Conservation (phyloP, 1,140 invertebrate genomes). For the Planococcus citri region DNA sequence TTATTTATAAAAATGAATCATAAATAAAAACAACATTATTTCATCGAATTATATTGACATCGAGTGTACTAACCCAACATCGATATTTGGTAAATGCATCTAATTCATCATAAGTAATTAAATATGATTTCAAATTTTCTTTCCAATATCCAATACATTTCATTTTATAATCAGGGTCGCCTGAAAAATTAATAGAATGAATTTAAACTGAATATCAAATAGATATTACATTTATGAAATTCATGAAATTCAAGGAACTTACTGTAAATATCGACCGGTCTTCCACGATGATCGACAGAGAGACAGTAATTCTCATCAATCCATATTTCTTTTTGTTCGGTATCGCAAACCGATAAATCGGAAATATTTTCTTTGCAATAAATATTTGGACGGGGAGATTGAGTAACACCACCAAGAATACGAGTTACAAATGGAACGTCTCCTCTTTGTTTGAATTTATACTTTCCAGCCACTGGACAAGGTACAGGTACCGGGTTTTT, state of each 20-base stretch:
- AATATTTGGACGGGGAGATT: constrained; percentile 79
- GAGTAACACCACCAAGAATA: constrained; percentile 85
- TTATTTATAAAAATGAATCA: not conserved
- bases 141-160: constrained; percentile 97
- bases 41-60: constrained; percentile 3
- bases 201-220: constrained; percentile 17
- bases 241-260: too few relatives aligned
- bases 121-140: constrained; percentile 92
- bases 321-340: constrained; percentile 81
- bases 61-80: constrained; percentile 62
- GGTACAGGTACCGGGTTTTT: constrained; percentile 83
- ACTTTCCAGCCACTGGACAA: constrained; percentile 93
- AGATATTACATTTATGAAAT: too few relatives aligned
- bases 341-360: constrained; percentile 86
- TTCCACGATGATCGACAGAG: constrained; percentile 85
- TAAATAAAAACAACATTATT: not conserved
- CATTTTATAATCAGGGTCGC: constrained; percentile 91
- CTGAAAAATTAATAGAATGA: constrained; percentile 37
- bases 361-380: constrained; percentile 89
- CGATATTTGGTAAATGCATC: constrained; percentile 91
- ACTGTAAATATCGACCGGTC: constrained; percentile 88
- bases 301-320: constrained; percentile 92
- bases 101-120: constrained; percentile 91
- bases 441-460: constrained; percentile 78
- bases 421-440: constrained; percentile 80